These are phyloP conservation scores for Ataeniobius toweri DNA, from an alignment of 2,797 vertebrate species.

Conservation along the genomic window DNA sequence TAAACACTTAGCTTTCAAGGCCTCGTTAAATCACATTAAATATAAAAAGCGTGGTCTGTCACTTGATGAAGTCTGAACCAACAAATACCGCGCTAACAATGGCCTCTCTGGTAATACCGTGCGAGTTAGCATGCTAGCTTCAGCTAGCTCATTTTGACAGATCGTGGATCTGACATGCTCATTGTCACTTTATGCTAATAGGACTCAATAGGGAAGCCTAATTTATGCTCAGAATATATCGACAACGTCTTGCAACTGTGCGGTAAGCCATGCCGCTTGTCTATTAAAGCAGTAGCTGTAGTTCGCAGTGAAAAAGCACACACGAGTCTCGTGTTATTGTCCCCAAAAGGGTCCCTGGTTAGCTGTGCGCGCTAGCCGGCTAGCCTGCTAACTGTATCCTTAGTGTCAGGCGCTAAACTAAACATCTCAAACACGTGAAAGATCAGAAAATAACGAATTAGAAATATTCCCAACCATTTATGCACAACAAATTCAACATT, in stretches of 20 bases:
- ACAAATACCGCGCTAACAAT: conserved; percentile 63
- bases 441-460: no score
- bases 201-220: conserved; percentile 33
- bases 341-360: conserved; percentile 35
- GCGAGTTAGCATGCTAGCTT: conserved; percentile 71
- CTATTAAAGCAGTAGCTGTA: neutral
- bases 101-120: conserved; percentile 60
- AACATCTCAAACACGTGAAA: neutral
- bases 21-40: conserved; percentile 22
- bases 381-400: conserved; percentile 58
- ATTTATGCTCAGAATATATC: conserved; percentile 14
- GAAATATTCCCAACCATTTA: rapidly evolving
- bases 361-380: conserved; percentile 31
- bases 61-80: conserved; percentile 14
- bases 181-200: conserved; percentile 76
- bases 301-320: neutral
- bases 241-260: neutral
- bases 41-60: conserved; percentile 6
- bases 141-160: conserved; percentile 78
- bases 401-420: conserved; percentile 48
- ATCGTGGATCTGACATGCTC: conserved; percentile 73
- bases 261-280: rapidly evolving
- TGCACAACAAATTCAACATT: rapidly evolving
- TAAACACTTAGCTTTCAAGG: conserved; percentile 41
- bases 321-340: conserved; percentile 64